These are phyloP conservation scores for Ailuropoda melanoleuca DNA, from an alignment of 2,113 vertebrate genomes.

Conservation along the genomic window DNA sequence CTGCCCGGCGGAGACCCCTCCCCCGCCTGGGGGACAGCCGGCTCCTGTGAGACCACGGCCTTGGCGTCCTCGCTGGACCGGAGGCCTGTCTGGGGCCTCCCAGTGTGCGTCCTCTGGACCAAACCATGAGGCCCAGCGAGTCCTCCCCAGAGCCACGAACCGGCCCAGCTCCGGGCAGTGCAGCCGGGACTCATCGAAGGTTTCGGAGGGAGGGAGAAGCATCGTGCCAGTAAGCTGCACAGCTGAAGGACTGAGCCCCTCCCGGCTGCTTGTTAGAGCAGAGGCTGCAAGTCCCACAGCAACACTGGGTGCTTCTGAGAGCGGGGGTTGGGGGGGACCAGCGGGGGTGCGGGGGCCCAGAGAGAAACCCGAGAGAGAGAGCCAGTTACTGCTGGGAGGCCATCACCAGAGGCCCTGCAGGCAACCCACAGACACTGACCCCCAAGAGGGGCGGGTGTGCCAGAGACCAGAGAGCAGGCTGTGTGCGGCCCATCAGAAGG, in stretches of 20 bases:
- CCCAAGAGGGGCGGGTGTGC: background rate
- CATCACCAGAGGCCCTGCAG: background rate
- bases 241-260: background rate
- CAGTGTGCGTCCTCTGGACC: background rate
- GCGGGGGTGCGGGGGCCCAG: too few relatives aligned
- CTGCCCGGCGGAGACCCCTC: background rate
- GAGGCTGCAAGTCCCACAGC: background rate
- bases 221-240: background rate
- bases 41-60: background rate
- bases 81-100: too few relatives aligned
- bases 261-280: background rate
- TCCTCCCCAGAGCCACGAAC: background rate
- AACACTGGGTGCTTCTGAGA: background rate
- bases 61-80: background rate
- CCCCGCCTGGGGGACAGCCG: background rate
- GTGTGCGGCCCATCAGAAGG: background rate
- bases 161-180: background rate
- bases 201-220: background rate
- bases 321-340: fast-evolving
- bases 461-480: background rate
- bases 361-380: background rate
- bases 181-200: background rate
- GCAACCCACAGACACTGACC: background rate
- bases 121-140: background rate
- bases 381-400: fast-evolving